Evolutionary conservation across 2,797 vertebrate genomes (phyloP).

Genomic region (Falco novaeseelandiae): DNA sequence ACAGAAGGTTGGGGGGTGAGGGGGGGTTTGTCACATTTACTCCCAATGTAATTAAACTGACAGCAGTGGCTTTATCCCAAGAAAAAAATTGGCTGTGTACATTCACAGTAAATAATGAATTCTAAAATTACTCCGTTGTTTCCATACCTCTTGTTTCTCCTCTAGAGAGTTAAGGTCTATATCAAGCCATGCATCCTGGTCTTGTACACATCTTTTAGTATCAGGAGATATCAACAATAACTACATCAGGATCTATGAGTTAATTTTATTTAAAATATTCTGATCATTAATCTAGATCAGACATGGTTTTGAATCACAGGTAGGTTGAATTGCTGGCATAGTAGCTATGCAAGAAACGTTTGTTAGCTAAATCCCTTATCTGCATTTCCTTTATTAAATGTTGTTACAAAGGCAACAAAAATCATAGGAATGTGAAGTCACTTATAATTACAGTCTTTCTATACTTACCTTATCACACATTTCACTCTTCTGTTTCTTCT

Average conservation of each 20-base stretch:
- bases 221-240: neutral
- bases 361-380: constrained; percentile 13
- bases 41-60: constrained; percentile 33
- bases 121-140: neutral
- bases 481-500: neutral
- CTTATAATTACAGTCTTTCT: neutral
- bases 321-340: neutral
- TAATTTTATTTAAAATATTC: constrained; percentile 40
- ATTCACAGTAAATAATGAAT: constrained; percentile 2
- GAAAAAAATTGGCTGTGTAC: neutral
- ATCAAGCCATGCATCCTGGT: neutral
- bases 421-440: neutral
- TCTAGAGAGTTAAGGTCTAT: neutral
- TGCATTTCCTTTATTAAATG: neutral
- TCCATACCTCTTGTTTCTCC: neutral
- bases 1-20: neutral
- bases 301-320: neutral
- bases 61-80: constrained; percentile 1
- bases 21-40: neutral
- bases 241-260: neutral
- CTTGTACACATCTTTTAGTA: neutral
- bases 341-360: neutral
- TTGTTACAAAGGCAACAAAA: constrained; percentile 34
- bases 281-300: neutral
- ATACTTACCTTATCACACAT: neutral